A percentile compares a stretch with the other conserved stretches of the same genome.
Evolutionary conservation across 2,888 invertebrate species (phyloP).

Genomic region (Epirrita christyi): DNA sequence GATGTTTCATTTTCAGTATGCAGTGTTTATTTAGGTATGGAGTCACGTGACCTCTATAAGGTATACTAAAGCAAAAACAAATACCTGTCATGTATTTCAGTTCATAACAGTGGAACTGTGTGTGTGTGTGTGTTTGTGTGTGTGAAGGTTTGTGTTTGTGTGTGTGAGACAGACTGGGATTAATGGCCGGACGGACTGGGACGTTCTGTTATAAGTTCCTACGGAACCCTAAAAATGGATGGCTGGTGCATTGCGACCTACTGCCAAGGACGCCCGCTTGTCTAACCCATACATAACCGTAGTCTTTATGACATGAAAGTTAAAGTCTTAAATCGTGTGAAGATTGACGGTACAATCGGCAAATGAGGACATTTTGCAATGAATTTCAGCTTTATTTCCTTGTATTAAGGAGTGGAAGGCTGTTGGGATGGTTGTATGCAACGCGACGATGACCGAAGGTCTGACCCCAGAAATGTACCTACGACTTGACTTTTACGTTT

Average conservation of each 20-base stretch:
- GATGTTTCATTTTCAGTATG: too few species aligned
- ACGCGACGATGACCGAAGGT: constrained; percentile 8
- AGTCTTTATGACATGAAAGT: not conserved
- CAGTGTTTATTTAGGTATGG: too few species aligned
- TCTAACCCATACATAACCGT: not conserved
- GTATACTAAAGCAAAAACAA: too few species aligned
- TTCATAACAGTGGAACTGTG: too few species aligned
- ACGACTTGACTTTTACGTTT: constrained; percentile 5
- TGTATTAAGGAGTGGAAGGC: not conserved
- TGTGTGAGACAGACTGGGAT: too few species aligned
- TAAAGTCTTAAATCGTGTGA: constrained; percentile 2
- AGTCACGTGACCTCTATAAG: too few species aligned
- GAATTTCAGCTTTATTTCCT: constrained; percentile 2
- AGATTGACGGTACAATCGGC: not conserved
- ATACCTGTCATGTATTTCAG: too few species aligned
- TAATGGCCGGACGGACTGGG: too few species aligned
- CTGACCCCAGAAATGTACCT: not conserved
- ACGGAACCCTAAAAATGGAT: not conserved
- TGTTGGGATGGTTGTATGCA: not conserved
- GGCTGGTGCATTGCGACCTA: not conserved
- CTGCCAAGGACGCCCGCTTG: not conserved
- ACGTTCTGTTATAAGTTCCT: not conserved
- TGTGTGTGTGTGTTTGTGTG: too few species aligned
- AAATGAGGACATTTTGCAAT: not conserved
- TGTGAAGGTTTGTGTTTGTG: too few species aligned